phyloP scores from a whole-genome alignment of 2,888 invertebrate genomes.

The Acanthococcus lagerstroemiae region DNA sequence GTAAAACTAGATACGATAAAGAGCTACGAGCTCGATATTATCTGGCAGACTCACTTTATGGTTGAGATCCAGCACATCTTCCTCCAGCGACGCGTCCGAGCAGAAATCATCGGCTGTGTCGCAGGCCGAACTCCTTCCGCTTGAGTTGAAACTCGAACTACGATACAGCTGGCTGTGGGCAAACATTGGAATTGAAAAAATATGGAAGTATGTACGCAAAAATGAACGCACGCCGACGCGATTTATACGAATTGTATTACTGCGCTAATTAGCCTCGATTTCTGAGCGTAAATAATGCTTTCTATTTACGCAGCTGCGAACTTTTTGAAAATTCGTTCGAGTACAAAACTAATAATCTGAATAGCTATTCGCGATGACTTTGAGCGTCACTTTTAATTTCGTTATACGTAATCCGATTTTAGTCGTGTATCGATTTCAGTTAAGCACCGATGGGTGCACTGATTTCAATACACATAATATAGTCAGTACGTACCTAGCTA shows the following conservation, averaged over 20 bases:
- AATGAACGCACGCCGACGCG: neutral
- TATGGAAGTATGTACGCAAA: no score
- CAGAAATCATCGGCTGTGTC: slow-evolving; percentile 91
- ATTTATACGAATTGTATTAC: neutral
- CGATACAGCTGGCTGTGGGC: slow-evolving; percentile 74
- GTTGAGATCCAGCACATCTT: slow-evolving; percentile 87
- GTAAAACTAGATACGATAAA: no score
- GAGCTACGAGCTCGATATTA: no score
- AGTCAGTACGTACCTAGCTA: slow-evolving; percentile 59
- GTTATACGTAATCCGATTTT: no score
- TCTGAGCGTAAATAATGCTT: no score
- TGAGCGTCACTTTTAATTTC: no score
- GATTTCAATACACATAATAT: no score
- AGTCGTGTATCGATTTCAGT: no score
- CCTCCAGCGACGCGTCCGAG: slow-evolving; percentile 83
- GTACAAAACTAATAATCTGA: no score
- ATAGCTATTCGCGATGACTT: neutral
- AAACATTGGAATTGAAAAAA: slow-evolving; percentile 33
- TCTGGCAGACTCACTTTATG: slow-evolving; percentile 63
- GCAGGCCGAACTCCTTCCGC: slow-evolving; percentile 81
- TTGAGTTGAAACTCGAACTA: slow-evolving; percentile 86
- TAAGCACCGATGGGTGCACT: no score
- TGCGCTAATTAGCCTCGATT: no score
- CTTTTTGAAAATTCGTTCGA: no score
- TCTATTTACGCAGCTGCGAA: slow-evolving; percentile 1